Evolutionary conservation across 1,140 invertebrate species (phyloP).

Genomic region (Thalassaphorura encarpata): DNA sequence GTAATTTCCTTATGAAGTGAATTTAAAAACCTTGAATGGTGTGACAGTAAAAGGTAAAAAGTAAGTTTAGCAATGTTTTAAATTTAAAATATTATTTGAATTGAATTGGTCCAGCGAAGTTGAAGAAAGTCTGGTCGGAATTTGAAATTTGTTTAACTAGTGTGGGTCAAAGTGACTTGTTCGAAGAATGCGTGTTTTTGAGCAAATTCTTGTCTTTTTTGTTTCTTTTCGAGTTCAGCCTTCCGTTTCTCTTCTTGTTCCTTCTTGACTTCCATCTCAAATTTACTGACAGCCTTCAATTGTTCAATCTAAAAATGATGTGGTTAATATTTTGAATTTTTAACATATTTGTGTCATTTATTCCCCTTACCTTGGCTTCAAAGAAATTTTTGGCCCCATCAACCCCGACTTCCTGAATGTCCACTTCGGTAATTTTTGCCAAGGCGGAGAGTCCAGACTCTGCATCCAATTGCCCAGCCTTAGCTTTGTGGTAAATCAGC

Average conservation of each 20-base stretch:
- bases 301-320: slow-evolving; percentile 59
- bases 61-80: no score
- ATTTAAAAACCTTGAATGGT: no score
- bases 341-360: background rate
- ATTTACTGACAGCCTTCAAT: slow-evolving; percentile 63
- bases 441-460: slow-evolving; percentile 72
- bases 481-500: slow-evolving; percentile 80
- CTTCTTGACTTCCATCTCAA: slow-evolving; percentile 73
- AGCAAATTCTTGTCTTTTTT: slow-evolving; percentile 63
- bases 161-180: slow-evolving; percentile 27
- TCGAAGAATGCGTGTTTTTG: slow-evolving; percentile 71
- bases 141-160: no score
- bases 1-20: no score
- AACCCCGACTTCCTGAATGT: slow-evolving; percentile 79
- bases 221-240: slow-evolving; percentile 64
- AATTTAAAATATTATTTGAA: no score
- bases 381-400: slow-evolving; percentile 83
- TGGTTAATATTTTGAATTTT: background rate
- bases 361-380: slow-evolving; percentile 61
- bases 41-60: no score
- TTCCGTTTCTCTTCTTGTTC: slow-evolving; percentile 74
- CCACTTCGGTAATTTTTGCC: slow-evolving; percentile 71
- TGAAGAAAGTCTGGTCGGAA: no score
- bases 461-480: slow-evolving; percentile 65
- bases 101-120: no score